Conservation (phyloP, 2,888 invertebrate genomes). For the Cryptus armator region DNA sequence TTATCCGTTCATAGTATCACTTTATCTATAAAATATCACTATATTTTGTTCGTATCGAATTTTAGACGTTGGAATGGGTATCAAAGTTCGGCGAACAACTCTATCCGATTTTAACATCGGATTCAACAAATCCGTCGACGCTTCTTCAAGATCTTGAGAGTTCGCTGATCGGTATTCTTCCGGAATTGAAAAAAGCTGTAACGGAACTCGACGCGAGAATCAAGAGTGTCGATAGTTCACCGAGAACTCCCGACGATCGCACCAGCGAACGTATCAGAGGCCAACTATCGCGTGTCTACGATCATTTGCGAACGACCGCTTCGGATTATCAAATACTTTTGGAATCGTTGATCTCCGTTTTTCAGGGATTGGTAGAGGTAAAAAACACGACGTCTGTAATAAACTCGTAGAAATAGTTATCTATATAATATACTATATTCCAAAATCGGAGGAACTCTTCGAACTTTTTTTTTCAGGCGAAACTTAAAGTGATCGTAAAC, state of each 20-base stretch:
- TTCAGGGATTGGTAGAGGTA: conserved; percentile 89
- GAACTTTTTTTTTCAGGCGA: too few relatives aligned
- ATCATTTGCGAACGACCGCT: conserved; percentile 89
- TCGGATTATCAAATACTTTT: conserved; percentile 91
- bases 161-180: conserved; percentile 87
- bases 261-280: conserved; percentile 88
- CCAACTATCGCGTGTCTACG: conserved; percentile 89
- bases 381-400: conserved; percentile 63
- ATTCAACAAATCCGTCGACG: conserved; percentile 87
- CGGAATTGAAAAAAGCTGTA: conserved; percentile 88
- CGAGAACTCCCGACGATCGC: conserved; percentile 87
- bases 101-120: conserved; percentile 91
- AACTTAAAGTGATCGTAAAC: too few relatives aligned
- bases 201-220: conserved; percentile 89
- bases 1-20: neutral
- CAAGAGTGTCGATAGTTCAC: conserved; percentile 89
- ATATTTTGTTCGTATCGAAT: conserved; percentile 65
- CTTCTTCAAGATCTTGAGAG: conserved; percentile 87
- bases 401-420: neutral
- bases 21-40: conserved; percentile 30
- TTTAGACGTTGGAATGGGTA: conserved; percentile 89
- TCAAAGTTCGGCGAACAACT: conserved; percentile 90
- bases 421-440: too few relatives aligned
- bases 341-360: conserved; percentile 90
- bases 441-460: too few relatives aligned